Evolutionary conservation across 23 tunicate genomes (phyloP).

Genomic region (Corella eumyota): DNA sequence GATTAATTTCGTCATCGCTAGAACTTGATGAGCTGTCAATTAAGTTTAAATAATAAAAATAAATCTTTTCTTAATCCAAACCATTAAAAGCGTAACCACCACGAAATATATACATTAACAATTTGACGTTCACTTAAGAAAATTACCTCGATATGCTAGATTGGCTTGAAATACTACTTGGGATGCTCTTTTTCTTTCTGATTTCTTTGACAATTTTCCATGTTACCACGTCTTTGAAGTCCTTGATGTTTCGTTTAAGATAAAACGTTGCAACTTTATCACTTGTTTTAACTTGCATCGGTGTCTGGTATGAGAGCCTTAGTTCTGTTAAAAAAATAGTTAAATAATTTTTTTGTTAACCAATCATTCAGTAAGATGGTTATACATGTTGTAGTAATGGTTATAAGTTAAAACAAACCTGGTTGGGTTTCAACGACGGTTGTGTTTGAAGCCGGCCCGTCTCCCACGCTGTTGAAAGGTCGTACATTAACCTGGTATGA

Average conservation of each 20-base stretch:
- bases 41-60: not conserved
- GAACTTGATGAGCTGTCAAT: constrained; percentile 20
- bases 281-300: constrained; percentile 71
- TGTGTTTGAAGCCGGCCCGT: constrained; percentile 71
- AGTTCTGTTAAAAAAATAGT: constrained; percentile 32
- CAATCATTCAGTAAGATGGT: too few relatives aligned
- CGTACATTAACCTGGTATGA: constrained; percentile 71
- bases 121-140: not conserved
- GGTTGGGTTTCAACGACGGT: constrained; percentile 71
- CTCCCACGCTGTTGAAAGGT: constrained; percentile 69
- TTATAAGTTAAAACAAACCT: constrained; percentile 44
- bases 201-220: constrained; percentile 58
- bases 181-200: constrained; percentile 8
- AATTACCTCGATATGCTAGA: not conserved
- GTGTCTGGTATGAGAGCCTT: constrained; percentile 70
- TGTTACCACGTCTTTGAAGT: constrained; percentile 56
- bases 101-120: not conserved
- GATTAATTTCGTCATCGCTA: constrained; percentile 13
- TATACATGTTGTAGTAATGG: too few relatives aligned
- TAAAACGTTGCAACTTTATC: constrained; percentile 47
- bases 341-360: not conserved
- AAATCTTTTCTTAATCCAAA: not conserved
- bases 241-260: constrained; percentile 72
- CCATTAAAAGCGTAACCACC: not conserved
- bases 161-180: constrained; percentile 4